Base-by-base conservation (phyloP, 2,888 invertebrate genomes). In the Cylindroiulus punctatus region DNA sequence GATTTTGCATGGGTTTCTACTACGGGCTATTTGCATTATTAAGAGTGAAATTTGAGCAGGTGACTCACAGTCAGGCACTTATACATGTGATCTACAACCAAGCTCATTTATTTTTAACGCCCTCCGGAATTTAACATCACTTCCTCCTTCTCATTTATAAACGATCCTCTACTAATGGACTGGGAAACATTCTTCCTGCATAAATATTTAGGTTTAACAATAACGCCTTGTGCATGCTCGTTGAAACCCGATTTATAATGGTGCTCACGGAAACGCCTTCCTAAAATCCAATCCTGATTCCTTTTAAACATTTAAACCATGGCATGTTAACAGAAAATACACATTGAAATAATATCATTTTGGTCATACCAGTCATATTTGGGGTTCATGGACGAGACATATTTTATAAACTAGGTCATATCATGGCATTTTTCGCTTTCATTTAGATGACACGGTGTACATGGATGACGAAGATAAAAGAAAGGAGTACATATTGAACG, bases 401-500 rank as follows among this genome's bases (percentile, higher is more conserved):
- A n/a, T n/a, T n/a, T n/a, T n/a, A n/a, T n/a, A n/a, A n/a, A n/a
- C n/a, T n/a, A n/a, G n/a, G n/a, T n/a, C n/a, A n/a, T n/a, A n/a
- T n/a, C n/a, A n/a, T n/a, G n/a, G n/a, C n/a, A n/a, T 86, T 47
- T 86, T 84, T 44, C n/a, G 5, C 32, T 26, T 81, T n/a, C 32
- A 47, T 44, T 17, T 85, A 91, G 95, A 94, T 87, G 96, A 96
- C 90, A 92, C 93, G 88, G 95, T 95, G 14, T 95, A 93, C 90
- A 93, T 96, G 94, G 94, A 94, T 85, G 94, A 95, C 83, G 94
- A 95, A 84, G 94, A 94, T 44, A 93, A 94, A 90, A 93, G 96
- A 5, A 94, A 95, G 86, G 98, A 98, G 90, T 96, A 96, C 89
- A 94, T 98, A 0, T 91, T 96, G 90, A 94, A 94, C 88, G 97